Evolutionary conservation across 2,797 vertebrate genomes (phyloP), one percentile per base, ranked within the genome.

Genomic region (Gadopsis marmoratus): DNA sequence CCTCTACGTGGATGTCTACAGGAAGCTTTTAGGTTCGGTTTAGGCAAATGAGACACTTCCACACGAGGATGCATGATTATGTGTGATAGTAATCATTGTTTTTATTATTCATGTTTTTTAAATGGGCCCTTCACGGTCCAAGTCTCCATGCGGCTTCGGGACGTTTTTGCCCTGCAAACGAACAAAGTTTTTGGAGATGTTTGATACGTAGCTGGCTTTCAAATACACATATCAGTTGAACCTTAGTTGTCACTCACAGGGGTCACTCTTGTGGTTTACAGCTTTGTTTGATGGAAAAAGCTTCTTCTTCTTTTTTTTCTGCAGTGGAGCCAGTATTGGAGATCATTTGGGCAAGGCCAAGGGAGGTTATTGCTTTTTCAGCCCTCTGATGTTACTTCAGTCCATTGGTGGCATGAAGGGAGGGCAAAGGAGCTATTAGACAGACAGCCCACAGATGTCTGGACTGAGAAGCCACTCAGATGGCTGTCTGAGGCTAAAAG

Each of bases 361-460:
- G 31, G 53, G 71, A 85, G 71, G 68, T 86, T 86, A 82, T 85
- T 86, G 78, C 86, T 85, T 86, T 85, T 79, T 72, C 59, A 71
- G 69, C 56, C 43, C 55, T 83, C 68, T 80, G 86, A 88, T 89
- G 78, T 84, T 72, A 43, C 79, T 71, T 73, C 78, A 79, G 71
- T 73, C 68, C 56, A 86, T 82, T 19, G 56, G 79, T 80, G 72
- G 55, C 60, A 54, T 74, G 79, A 70, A 74, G 78, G 62, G 66
- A 88, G 71, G 78, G 76, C 58, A 72, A 78, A 80, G 73, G 55
- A 59, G 62, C 81, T 76, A 78, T 88, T 78, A 80, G 82, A 84
- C 74, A 47, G 78, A 63, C 69, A 73, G 79, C 61, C 54, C 83
- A 84, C 78, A 79, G 71, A 84, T 75, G 77, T 85, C 72, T 81